Evolutionary conservation across 23 tunicate genomes (phyloP).

Genomic region (Styela clava): DNA sequence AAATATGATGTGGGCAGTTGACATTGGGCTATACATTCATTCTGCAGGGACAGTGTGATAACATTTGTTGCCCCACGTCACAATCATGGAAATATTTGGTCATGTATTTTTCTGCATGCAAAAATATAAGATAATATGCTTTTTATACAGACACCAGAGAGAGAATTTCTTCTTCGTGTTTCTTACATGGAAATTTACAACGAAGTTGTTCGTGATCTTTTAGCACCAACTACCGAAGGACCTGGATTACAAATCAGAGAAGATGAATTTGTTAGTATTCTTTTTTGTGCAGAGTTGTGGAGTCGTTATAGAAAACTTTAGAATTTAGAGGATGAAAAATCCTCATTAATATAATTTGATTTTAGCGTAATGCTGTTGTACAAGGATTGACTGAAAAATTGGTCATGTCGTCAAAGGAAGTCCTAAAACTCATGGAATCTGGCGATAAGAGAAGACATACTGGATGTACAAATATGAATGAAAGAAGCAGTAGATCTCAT

Average conservation of each 20-base stretch:
- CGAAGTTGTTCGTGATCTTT: slow-evolving; percentile 69
- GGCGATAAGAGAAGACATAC: slow-evolving; percentile 61
- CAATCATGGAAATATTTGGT: too few relatives aligned
- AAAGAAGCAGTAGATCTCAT: slow-evolving; percentile 87
- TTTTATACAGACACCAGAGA: slow-evolving; percentile 69
- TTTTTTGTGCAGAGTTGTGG: too few relatives aligned
- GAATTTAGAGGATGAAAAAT: too few relatives aligned
- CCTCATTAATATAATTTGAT: slow-evolving; percentile 1
- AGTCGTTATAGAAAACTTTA: too few relatives aligned
- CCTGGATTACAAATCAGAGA: slow-evolving; percentile 54
- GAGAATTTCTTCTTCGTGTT: slow-evolving; percentile 72
- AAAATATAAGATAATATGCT: too few relatives aligned
- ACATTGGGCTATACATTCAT: too few relatives aligned
- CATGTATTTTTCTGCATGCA: too few relatives aligned
- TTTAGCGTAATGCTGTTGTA: slow-evolving; percentile 67
- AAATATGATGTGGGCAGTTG: too few relatives aligned
- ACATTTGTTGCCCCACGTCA: too few relatives aligned
- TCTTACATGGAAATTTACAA: slow-evolving; percentile 91
- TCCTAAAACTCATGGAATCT: slow-evolving; percentile 34
- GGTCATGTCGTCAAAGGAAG: slow-evolving; percentile 67
- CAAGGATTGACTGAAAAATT: slow-evolving; percentile 57
- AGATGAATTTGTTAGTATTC: slow-evolving; percentile 73
- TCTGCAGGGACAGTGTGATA: too few relatives aligned
- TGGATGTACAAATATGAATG: slow-evolving; percentile 82
- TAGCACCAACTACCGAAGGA: slow-evolving; percentile 39